Evolutionary conservation across 2,888 invertebrate genomes (phyloP), one percentile per base, ranked within the genome.

Genomic region (Lissonota sp.): DNA sequence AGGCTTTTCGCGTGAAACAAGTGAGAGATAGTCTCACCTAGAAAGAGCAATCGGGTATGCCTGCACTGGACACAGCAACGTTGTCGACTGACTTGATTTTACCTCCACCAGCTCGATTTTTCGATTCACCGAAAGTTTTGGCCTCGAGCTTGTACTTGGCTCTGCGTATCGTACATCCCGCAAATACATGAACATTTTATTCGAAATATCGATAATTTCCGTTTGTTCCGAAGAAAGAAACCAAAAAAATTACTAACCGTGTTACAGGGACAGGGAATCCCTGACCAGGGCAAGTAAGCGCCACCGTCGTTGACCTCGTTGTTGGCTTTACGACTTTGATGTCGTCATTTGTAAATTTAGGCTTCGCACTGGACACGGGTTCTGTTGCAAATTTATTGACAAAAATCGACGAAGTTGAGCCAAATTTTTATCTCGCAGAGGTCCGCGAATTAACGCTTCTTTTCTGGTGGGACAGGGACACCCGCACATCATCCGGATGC

Each of bases 41-140:
- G 86, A 90, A 78, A 90, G 84, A 80, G 91, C 91, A 90, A 95
- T 95, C 87, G 96, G 96, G 92, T 95, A 96, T 87, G 96, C 96
- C 94, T 97, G 96, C 85, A 96, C 96, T 92, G 96, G 96, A 92
- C 96, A 96, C 90, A 96, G 94, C 86, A 96, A 92, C 82, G 88
- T 88, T 49, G 87, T 77, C n/a, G 87, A 82, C 12, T 66, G 84
- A 62, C 60, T 77, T 44, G 83, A 79, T 53, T 78, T 84, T 39
- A 85, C 87, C 44, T 92, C 92, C 57, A 92, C 88, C 83, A 91
- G 92, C 83, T 92, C 92, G 74, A 92, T 87, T 87, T 92, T 92
- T 79, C 92, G 89, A 85, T 89, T 89, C 49, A 91, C 87, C 46
- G 90, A 89, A 67, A 91, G 86, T 85, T 91, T 91, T 39, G 91